Conservation (phyloP, 2,888 invertebrate genomes). For the Rotaria socialis region DNA sequence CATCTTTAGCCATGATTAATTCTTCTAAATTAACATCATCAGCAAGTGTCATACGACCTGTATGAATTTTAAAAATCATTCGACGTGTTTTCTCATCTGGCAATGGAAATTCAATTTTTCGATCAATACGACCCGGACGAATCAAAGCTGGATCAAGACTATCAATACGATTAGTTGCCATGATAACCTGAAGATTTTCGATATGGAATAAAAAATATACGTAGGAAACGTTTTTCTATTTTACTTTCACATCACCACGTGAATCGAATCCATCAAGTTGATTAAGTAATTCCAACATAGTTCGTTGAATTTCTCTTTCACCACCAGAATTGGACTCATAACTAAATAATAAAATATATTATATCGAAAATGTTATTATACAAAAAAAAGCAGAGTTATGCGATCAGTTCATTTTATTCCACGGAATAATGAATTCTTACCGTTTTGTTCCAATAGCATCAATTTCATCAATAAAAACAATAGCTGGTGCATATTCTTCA, state of each 20-base stretch:
- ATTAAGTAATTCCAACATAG: conserved; percentile 98
- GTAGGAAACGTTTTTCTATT: neutral
- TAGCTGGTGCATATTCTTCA: conserved; percentile 97
- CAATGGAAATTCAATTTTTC: conserved; percentile 97
- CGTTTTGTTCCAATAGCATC: conserved; percentile 97
- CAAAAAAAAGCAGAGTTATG: too few relatives aligned
- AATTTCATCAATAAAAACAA: conserved; percentile 99
- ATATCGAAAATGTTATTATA: too few relatives aligned
- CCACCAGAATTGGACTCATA: conserved; percentile 99
- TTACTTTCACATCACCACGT: conserved; percentile 86
- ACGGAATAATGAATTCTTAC: neutral
- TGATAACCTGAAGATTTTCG: conserved; percentile 50
- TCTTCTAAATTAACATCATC: conserved; percentile 93
- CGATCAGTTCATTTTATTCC: neutral
- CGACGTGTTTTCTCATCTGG: conserved; percentile 91
- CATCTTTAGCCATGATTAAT: conserved; percentile 97
- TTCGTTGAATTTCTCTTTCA: conserved; percentile 96
- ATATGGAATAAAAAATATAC: neutral
- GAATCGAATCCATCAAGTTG: conserved; percentile 97
- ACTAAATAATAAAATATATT: conserved; percentile 45
- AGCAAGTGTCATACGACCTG: conserved; percentile 92
- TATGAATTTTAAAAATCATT: conserved; percentile 94
- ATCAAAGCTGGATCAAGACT: conserved; percentile 96
- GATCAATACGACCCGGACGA: conserved; percentile 93
- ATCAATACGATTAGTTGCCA: conserved; percentile 74